phyloP scores from a whole-genome alignment of 2,113 vertebrate genomes.

The Delphinus delphis region DNA sequence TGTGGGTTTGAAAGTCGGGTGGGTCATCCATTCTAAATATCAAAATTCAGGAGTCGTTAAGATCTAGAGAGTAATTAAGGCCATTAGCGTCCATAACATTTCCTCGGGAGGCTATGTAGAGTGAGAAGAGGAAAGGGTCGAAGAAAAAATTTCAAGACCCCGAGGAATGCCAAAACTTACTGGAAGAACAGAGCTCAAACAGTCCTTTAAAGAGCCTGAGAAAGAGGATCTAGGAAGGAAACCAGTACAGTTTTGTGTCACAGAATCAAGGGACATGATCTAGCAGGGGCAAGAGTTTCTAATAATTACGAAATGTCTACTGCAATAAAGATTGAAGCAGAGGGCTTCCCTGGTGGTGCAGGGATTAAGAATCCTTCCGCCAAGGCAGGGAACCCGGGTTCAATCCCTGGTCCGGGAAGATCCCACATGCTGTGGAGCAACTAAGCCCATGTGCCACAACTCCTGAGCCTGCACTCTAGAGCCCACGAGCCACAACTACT shows the following conservation, averaged over 20 bases:
- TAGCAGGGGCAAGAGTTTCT: background rate
- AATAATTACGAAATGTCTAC: background rate
- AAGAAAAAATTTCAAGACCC: background rate
- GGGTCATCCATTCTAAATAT: background rate
- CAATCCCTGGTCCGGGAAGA: too few relatives aligned
- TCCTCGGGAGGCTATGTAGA: background rate
- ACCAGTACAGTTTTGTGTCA: background rate
- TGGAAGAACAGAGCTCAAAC: background rate
- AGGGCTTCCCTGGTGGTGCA: background rate
- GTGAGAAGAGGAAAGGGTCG: background rate
- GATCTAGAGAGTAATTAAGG: slow-evolving; percentile 25
- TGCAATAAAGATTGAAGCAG: background rate
- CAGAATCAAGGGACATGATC: background rate
- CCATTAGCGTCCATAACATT: background rate
- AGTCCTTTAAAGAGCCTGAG: background rate
- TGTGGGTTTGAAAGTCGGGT: background rate
- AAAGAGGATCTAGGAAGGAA: background rate
- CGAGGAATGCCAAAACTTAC: background rate
- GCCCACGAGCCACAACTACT: too few relatives aligned
- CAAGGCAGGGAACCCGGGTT: too few relatives aligned
- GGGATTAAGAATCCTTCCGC: too few relatives aligned
- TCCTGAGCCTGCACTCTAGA: too few relatives aligned
- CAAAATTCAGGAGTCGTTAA: background rate
- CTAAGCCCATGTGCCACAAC: too few relatives aligned
- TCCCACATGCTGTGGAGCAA: too few relatives aligned